Base-by-base conservation (phyloP, 2,797 vertebrate species). In the Malacoctenus gilli region DNA sequence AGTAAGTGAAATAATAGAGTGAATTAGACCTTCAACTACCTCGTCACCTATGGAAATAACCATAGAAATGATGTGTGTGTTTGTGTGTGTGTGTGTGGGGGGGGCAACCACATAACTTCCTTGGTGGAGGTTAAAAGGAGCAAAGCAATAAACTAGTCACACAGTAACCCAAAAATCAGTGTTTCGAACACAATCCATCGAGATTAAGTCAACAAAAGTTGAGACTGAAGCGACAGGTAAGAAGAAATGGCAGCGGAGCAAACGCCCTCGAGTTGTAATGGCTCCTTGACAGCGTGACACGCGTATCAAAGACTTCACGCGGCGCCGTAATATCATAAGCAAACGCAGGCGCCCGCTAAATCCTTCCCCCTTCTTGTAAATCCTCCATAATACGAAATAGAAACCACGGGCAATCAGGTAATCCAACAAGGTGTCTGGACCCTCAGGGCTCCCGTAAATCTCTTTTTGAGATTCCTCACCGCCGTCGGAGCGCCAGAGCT, bases 371-470 rank as follows among this genome's bases (percentile, higher is more conserved):
- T 21, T 32, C 13, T 55, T 53, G 32, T 51, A 63, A 80, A 82
- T 77, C 59, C 38, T 4, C 5, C 31, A 42, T 66, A 57, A 70
- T 52, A 31, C 8, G 2, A 66, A 69, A 77, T 56, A 51, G 39
- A 79, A 73, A 66, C 68, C 20, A 55, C 49, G 31, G 65, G 56
- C 21, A 47, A 79, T 63, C 65, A 59, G 42, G 34, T 65, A 68
- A 70, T 79, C 64, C 70, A 72, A 58, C 48, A 62, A 70, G 59
- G 54, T 62, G 42, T 58, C 28, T 60, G 60, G 34, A 68, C 64
- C 67, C 49, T 30, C 51, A 3, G 68, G 78, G 54, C 55, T 48
- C 37, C 50, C 40, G 16, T 59, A 59, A 68, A 64, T 68, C 51
- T 79, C 32, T 59, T 43, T 46, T 25, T 49, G 23, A 63, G 40